Evolutionary conservation across 2,113 vertebrate species (phyloP).

Genomic region (Brachyistius frenatus): DNA sequence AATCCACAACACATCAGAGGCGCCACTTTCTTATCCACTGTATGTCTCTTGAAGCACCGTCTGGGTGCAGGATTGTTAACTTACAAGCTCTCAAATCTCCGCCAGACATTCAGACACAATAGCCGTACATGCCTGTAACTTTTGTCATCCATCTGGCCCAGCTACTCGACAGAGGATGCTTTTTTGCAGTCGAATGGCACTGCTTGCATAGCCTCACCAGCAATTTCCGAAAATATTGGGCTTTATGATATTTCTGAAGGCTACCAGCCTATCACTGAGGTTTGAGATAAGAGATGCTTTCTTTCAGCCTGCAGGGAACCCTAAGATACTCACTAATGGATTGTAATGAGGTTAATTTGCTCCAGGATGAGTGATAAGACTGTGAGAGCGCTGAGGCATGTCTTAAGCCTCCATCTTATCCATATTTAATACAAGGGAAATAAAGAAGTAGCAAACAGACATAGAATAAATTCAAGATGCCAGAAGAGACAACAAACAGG

Average conservation of each 20-base stretch:
- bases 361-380: slow-evolving; percentile 71
- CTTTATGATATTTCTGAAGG: slow-evolving; percentile 54
- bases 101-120: background rate
- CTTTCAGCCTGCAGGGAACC: slow-evolving; percentile 57
- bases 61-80: background rate
- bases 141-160: slow-evolving; percentile 8
- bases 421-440: slow-evolving; percentile 60
- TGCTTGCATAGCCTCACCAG: slow-evolving; percentile 26
- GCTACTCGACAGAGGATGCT: slow-evolving; percentile 25
- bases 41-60: background rate
- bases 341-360: slow-evolving; percentile 78
- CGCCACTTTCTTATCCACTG: background rate
- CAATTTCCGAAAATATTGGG: slow-evolving; percentile 47
- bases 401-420: slow-evolving; percentile 61
- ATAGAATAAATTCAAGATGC: slow-evolving; percentile 38
- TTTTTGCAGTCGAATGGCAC: slow-evolving; percentile 32
- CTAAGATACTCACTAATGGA: slow-evolving; percentile 72
- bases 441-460: slow-evolving; percentile 16
- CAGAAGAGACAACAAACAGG: slow-evolving; percentile 26
- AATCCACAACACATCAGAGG: slow-evolving; percentile 21
- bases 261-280: slow-evolving; percentile 48
- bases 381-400: slow-evolving; percentile 55
- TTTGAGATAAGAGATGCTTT: slow-evolving; percentile 66
- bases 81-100: background rate
- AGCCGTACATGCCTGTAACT: slow-evolving; percentile 9